Evolutionary conservation across 1,140 invertebrate genomes (phyloP).

Genomic region (Drosophila tani): DNA sequence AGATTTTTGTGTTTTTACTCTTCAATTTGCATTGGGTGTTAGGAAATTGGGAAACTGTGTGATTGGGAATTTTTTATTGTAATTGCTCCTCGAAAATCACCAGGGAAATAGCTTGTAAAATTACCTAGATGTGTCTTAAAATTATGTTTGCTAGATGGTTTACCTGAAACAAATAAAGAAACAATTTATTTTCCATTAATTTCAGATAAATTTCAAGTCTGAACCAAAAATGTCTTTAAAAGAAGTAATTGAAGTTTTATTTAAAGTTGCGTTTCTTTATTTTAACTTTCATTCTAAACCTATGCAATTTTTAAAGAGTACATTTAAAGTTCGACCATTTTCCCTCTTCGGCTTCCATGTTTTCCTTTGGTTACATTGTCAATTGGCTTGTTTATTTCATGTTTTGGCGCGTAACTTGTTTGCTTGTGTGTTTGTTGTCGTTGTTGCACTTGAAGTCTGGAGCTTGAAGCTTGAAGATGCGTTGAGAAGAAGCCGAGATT

Average conservation of each 20-base stretch:
- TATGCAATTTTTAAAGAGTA: neutral
- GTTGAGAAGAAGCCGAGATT: constrained; percentile 23
- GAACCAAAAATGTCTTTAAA: too few relatives aligned
- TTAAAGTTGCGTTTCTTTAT: too few relatives aligned
- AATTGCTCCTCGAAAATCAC: neutral
- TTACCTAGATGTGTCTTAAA: neutral
- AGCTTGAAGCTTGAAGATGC: constrained; percentile 28
- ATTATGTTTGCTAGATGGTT: neutral
- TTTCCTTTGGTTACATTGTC: constrained; percentile 47
- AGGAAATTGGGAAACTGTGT: neutral
- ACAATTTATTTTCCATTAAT: neutral
- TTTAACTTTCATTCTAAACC: too few relatives aligned
- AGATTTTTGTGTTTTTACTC: constrained; percentile 34
- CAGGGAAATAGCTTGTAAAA: neutral
- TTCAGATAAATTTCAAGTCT: too few relatives aligned
- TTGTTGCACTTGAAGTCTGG: constrained; percentile 46
- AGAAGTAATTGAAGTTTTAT: too few relatives aligned
- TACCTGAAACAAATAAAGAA: neutral
- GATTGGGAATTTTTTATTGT: neutral
- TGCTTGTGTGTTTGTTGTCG: constrained; percentile 47
- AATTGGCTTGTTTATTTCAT: constrained; percentile 80
- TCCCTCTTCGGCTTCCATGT: neutral
- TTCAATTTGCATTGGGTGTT: constrained; percentile 1
- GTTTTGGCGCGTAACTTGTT: constrained; percentile 80
- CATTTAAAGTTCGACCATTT: constrained; percentile 1